These are phyloP conservation scores for Malurus cyaneus DNA, from an alignment of 2,113 vertebrate genomes.

Conservation along the genomic window DNA sequence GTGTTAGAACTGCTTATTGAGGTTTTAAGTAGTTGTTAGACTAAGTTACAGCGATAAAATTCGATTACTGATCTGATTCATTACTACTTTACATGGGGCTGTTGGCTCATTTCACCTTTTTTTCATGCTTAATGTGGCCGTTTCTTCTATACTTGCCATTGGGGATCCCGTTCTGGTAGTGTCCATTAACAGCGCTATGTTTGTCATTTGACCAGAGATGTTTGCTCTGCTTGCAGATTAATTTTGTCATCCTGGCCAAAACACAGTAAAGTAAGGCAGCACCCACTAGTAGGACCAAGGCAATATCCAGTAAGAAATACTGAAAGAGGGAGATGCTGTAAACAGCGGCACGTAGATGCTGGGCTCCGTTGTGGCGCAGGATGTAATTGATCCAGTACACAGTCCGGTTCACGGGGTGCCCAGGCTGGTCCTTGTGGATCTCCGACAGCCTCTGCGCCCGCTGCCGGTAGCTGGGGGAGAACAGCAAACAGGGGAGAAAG, in stretches of 20 bases:
- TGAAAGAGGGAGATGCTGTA: constrained; percentile 88
- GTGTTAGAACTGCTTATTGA: constrained; percentile 75
- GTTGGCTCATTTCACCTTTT: constrained; percentile 90
- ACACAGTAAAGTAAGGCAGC: constrained; percentile 72
- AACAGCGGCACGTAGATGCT: constrained; percentile 89
- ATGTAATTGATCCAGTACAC: constrained; percentile 96
- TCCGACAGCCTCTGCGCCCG: constrained; percentile 85
- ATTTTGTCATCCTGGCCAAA: constrained; percentile 74
- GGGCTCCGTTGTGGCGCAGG: constrained; percentile 89
- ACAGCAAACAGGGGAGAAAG: not conserved
- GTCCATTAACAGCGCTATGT: constrained; percentile 84
- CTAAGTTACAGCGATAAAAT: constrained; percentile 77
- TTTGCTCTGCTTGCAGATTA: constrained; percentile 68
- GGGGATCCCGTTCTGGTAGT: constrained; percentile 88
- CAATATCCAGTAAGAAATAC: constrained; percentile 93
- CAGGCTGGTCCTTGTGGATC: constrained; percentile 96
- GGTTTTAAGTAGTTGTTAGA: constrained; percentile 78
- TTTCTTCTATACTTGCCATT: constrained; percentile 94
- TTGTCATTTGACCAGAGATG: constrained; percentile 58
- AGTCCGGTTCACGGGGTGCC: constrained; percentile 90
- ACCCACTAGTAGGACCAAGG: constrained; percentile 74
- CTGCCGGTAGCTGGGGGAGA: constrained; percentile 81
- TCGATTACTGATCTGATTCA: constrained; percentile 61
- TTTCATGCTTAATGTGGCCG: constrained; percentile 88
- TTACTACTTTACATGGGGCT: constrained; percentile 34